These are phyloP conservation scores for Triplophysa bombifrons DNA, from an alignment of 2,797 vertebrate genomes.

Conservation along the genomic window DNA sequence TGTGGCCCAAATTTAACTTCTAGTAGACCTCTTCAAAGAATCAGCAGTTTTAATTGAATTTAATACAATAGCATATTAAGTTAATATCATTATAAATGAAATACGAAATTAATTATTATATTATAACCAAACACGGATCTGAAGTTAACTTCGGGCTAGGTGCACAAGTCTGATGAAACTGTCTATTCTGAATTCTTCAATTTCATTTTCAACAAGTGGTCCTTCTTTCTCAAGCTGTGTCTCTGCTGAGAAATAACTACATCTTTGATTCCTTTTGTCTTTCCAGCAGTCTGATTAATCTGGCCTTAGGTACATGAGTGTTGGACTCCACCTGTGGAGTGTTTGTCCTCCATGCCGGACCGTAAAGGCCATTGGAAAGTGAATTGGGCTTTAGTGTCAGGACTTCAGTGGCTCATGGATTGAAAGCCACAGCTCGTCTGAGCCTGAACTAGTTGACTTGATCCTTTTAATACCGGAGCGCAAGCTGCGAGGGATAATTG, in stretches of 20 bases:
- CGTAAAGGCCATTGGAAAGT: conserved; percentile 51
- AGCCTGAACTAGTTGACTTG: conserved; percentile 70
- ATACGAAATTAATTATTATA: too few relatives aligned
- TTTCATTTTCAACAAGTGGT: too few relatives aligned
- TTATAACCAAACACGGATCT: too few relatives aligned
- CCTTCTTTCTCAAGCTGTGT: too few relatives aligned
- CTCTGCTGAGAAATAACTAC: not conserved
- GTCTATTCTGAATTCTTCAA: too few relatives aligned
- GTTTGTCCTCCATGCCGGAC: conserved; percentile 28
- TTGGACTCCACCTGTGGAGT: conserved; percentile 49
- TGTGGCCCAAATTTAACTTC: too few relatives aligned
- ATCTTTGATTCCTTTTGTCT: not conserved
- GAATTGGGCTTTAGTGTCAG: conserved; percentile 55
- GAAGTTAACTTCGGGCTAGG: too few relatives aligned
- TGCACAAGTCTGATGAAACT: too few relatives aligned
- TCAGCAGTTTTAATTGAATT: too few relatives aligned
- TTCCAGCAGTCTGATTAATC: not conserved
- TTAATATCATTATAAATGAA: too few relatives aligned
- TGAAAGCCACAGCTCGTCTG: conserved; percentile 56
- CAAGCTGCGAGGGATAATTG: conserved; percentile 76
- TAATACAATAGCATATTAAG: too few relatives aligned
- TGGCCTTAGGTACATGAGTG: conserved; percentile 15
- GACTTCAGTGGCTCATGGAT: conserved; percentile 64
- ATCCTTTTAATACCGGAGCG: conserved; percentile 75
- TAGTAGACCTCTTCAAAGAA: too few relatives aligned